A percentile compares a stretch with the other conserved stretches of the same genome.
These are phyloP conservation scores for Porites australiensis DNA, from an alignment of 64 coral and sea anemone species.

Conservation along the genomic window DNA sequence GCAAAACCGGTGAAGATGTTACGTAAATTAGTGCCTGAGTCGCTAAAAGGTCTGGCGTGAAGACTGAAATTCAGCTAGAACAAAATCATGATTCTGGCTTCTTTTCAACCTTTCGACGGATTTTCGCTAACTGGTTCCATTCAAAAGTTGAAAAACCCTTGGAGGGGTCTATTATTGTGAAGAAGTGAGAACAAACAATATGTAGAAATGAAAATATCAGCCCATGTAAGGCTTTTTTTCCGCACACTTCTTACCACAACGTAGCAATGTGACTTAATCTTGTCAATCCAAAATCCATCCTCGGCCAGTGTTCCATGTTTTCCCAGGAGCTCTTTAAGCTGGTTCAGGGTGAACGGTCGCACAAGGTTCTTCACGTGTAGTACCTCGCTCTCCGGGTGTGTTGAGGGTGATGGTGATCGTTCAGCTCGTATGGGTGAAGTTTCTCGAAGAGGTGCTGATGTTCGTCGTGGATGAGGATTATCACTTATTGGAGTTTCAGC, in stretches of 20 bases:
- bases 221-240: too few species aligned
- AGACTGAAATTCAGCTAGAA: too few species aligned
- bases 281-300: conserved; percentile 95
- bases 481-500: not conserved
- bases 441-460: not conserved
- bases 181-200: too few species aligned
- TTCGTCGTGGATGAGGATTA: conserved; percentile 29
- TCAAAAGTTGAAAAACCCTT: too few species aligned
- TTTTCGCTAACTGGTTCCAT: too few species aligned
- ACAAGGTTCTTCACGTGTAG: conserved; percentile 93
- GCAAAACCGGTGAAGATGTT: too few species aligned
- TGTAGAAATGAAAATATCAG: too few species aligned
- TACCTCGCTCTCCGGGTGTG: conserved; percentile 62
- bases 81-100: too few species aligned
- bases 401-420: conserved; percentile 74
- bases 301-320: conserved; percentile 72
- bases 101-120: too few species aligned
- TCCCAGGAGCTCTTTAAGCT: conserved; percentile 82
- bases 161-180: too few species aligned
- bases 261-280: conserved; percentile 99
- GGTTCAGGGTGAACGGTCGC: conserved; percentile 90
- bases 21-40: too few species aligned
- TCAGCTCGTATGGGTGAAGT: conserved; percentile 30
- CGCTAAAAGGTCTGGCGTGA: too few species aligned
- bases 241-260: conserved; percentile 69